A percentile compares a stretch with the other conserved stretches of the same genome.
Conservation (phyloP, 2,888 invertebrate species). For the Philereme vetulata region DNA sequence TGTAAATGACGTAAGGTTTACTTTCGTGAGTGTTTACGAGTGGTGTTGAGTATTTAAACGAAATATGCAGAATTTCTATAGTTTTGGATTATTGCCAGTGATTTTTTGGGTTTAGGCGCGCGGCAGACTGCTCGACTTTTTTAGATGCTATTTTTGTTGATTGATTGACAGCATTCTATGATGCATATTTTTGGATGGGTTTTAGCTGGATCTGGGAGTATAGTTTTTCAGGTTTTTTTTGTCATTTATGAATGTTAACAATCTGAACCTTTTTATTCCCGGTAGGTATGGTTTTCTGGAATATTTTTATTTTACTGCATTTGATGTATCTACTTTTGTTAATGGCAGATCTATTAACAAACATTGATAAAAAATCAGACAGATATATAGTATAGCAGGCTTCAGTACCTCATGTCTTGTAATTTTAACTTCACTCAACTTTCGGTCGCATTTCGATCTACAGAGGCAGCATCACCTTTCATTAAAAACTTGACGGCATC, state of each 20-base stretch:
- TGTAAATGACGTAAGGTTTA: slow-evolving; percentile 1
- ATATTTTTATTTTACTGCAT: background rate
- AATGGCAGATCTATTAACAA: background rate
- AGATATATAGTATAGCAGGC: no score
- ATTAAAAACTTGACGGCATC: no score
- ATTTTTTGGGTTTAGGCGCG: slow-evolving; percentile 36
- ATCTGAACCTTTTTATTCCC: background rate
- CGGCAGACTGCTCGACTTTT: slow-evolving; percentile 36
- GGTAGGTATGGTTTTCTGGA: background rate
- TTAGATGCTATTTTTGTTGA: slow-evolving; percentile 23
- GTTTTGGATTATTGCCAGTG: slow-evolving; percentile 34
- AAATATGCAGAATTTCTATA: slow-evolving; percentile 17
- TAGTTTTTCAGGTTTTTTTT: background rate
- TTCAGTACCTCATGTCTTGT: no score
- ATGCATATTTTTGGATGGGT: slow-evolving; percentile 33
- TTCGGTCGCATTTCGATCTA: no score
- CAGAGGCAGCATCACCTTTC: no score
- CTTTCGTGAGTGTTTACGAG: slow-evolving; percentile 1
- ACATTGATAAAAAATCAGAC: background rate
- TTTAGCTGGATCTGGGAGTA: slow-evolving; percentile 18
- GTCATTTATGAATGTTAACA: background rate
- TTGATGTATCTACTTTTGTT: background rate
- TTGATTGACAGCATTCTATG: slow-evolving; percentile 38
- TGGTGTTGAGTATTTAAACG: slow-evolving; percentile 4
- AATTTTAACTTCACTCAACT: no score